phyloP scores from a whole-genome alignment of 2,797 vertebrate species.

The Lagodon rhomboides region DNA sequence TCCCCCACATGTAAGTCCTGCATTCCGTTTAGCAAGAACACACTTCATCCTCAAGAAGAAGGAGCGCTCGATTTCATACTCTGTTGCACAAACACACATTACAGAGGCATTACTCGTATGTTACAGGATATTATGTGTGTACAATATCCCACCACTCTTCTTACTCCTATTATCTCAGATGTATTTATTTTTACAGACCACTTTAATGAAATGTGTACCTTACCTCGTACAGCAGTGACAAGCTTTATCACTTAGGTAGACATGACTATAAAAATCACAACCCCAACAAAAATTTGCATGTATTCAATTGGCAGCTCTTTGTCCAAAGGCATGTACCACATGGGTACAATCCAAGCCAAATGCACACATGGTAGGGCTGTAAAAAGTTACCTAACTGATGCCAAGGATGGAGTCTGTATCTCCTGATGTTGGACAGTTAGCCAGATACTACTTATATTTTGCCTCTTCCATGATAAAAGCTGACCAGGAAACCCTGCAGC shows the following conservation, averaged over 20 bases:
- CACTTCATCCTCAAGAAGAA: conserved; percentile 98
- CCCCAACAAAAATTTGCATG: not conserved
- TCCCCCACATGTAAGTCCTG: conserved; percentile 93
- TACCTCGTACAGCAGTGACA: not conserved
- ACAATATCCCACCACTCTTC: not conserved
- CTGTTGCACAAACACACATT: conserved; percentile 81
- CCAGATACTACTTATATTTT: not conserved
- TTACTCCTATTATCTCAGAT: not conserved
- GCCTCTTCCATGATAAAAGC: not conserved
- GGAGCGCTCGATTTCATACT: conserved; percentile 93
- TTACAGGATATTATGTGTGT: not conserved
- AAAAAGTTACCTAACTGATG: not conserved
- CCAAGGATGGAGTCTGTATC: not conserved
- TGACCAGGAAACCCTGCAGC: not conserved
- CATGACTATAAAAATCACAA: not conserved
- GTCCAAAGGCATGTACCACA: not conserved
- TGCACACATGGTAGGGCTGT: not conserved
- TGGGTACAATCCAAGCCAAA: not conserved
- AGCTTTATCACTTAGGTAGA: not conserved
- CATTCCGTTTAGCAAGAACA: conserved; percentile 94
- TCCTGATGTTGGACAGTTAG: not conserved
- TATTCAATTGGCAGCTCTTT: not conserved
- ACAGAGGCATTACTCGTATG: not conserved
- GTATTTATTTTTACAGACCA: not conserved
- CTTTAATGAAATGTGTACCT: not conserved